These are phyloP conservation scores for Saccostrea echinata DNA, from an alignment of 1,140 invertebrate species.

Conservation along the genomic window DNA sequence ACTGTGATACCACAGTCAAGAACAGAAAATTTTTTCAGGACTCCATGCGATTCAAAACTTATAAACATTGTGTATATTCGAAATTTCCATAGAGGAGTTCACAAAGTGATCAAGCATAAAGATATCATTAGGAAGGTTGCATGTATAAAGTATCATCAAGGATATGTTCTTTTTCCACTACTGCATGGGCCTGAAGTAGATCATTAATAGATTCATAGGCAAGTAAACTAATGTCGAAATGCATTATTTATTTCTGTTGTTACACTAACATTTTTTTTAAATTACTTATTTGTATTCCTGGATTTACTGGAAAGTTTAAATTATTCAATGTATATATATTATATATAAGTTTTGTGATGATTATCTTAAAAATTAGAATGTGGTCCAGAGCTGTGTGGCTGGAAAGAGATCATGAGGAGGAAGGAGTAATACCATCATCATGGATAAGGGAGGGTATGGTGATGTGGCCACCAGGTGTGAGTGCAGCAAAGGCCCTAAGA, in stretches of 20 bases:
- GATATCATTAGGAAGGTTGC: slow-evolving; percentile 47
- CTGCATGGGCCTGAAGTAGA: slow-evolving; percentile 53
- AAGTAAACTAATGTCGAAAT: background rate
- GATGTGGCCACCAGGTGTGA: background rate
- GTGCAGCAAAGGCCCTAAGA: background rate
- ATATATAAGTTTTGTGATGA: no score
- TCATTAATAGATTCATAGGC: background rate
- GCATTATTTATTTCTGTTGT: background rate
- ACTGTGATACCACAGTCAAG: slow-evolving; percentile 31
- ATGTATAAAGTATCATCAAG: slow-evolving; percentile 37
- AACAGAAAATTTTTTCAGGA: slow-evolving; percentile 49
- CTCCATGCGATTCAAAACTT: slow-evolving; percentile 54
- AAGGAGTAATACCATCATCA: slow-evolving; percentile 3
- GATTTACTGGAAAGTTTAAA: no score
- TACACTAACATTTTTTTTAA: background rate
- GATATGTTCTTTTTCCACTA: slow-evolving; percentile 50
- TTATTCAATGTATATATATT: no score
- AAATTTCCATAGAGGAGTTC: slow-evolving; percentile 12
- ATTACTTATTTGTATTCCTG: background rate
- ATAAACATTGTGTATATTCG: slow-evolving; percentile 50
- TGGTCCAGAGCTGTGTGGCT: no score
- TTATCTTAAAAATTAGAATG: no score
- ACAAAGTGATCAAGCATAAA: background rate
- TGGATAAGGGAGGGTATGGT: background rate
- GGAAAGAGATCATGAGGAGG: background rate